Conservation (phyloP, 2,888 invertebrate species). For the Clunio marinus region DNA sequence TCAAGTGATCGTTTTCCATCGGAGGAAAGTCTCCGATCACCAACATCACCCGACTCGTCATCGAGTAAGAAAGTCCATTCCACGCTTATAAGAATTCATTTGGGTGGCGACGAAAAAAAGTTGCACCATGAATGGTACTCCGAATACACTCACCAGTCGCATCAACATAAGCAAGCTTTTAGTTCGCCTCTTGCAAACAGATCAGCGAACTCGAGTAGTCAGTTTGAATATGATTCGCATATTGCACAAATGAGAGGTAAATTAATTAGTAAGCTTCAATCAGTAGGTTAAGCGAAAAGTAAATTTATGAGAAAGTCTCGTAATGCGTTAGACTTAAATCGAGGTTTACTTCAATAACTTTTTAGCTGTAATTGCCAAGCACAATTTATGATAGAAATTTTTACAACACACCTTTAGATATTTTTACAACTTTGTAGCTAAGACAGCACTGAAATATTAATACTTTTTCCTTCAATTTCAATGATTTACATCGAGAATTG, state of each 20-base stretch:
- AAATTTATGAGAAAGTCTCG: no score
- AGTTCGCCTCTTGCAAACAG: conserved; percentile 66
- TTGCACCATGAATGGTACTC: conserved; percentile 54
- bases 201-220: conserved; percentile 52
- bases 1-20: conserved; percentile 55
- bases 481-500: no score
- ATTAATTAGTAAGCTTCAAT: conserved; percentile 38
- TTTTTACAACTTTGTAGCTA: no score
- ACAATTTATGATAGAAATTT: no score
- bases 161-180: conserved; percentile 51
- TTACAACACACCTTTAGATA: no score
- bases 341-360: no score
- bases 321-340: no score
- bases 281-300: background rate
- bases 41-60: conserved; percentile 42
- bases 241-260: conserved; percentile 83
- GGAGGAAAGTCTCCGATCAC: conserved; percentile 52
- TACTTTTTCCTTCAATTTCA: no score
- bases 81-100: conserved; percentile 36
- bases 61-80: conserved; percentile 29
- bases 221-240: conserved; percentile 80
- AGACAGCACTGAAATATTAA: no score
- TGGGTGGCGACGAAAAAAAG: conserved; percentile 40
- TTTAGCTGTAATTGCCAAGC: no score
- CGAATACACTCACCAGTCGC: conserved; percentile 49